Evolutionary conservation across 1,140 invertebrate species (phyloP).

Genomic region (Papilio aristodemus): DNA sequence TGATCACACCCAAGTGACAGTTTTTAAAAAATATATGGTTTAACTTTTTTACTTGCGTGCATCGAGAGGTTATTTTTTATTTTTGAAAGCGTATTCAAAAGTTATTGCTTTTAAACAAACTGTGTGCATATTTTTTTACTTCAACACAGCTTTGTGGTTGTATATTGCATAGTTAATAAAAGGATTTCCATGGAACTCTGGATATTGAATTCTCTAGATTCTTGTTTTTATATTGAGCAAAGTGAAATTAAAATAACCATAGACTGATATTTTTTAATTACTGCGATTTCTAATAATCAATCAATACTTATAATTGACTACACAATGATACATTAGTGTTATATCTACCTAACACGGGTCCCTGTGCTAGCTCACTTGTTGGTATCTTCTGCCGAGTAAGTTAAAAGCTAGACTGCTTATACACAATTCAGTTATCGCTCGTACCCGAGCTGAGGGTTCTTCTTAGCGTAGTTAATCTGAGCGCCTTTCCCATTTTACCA

Average conservation of each 20-base stretch:
- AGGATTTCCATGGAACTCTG: not conserved
- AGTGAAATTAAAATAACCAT: not conserved
- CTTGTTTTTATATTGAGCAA: not conserved
- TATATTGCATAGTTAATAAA: slow-evolving; percentile 3
- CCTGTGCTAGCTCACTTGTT: too few species aligned
- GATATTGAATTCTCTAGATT: not conserved
- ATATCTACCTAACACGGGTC: too few species aligned
- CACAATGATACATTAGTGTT: too few species aligned
- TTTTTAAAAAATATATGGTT: not conserved
- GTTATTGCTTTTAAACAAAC: not conserved
- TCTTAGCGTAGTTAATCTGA: too few species aligned
- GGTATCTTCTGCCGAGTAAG: too few species aligned
- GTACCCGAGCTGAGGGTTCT: too few species aligned
- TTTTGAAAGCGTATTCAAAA: not conserved
- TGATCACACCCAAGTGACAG: not conserved
- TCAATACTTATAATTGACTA: too few species aligned
- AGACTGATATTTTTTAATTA: not conserved
- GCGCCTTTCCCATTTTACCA: too few species aligned
- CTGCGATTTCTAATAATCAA: too few species aligned
- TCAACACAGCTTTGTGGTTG: not conserved
- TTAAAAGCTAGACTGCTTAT: too few species aligned
- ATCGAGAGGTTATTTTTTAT: not conserved
- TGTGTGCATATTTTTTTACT: not conserved
- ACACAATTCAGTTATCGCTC: too few species aligned
- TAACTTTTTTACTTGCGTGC: not conserved